These are phyloP conservation scores for Corapipo altera DNA, from an alignment of 2,113 vertebrate genomes.

Conservation along the genomic window DNA sequence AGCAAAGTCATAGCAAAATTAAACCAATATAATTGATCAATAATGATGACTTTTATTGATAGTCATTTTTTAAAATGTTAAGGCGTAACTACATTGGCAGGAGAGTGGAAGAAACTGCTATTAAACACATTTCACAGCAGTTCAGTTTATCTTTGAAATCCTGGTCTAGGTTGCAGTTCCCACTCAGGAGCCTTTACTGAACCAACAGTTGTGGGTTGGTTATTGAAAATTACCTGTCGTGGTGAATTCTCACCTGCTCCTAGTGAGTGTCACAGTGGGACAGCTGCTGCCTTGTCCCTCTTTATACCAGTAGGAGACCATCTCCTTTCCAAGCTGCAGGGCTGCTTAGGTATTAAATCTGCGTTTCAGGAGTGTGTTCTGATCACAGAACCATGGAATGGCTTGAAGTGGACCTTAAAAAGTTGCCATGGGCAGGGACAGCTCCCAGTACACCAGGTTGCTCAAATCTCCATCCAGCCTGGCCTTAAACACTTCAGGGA, in stretches of 20 bases:
- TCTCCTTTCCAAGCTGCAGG: neutral
- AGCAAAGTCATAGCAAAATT: neutral
- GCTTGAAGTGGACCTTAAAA: neutral
- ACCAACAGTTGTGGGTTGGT: rapidly evolving
- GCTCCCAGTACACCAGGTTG: neutral
- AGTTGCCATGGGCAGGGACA: too few species aligned
- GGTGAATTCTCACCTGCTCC: neutral
- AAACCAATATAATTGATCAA: neutral
- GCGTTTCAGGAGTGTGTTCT: neutral
- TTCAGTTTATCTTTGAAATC: neutral
- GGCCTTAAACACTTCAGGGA: neutral
- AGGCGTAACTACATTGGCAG: rapidly evolving
- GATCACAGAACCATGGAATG: neutral
- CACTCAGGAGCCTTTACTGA: rapidly evolving
- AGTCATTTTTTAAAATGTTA: neutral
- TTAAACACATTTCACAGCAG: rapidly evolving
- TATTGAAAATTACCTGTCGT: rapidly evolving
- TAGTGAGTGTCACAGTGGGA: rapidly evolving
- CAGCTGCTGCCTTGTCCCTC: neutral
- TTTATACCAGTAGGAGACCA: rapidly evolving
- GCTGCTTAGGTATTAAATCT: neutral
- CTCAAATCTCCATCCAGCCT: neutral
- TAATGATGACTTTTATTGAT: neutral
- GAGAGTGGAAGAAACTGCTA: neutral
- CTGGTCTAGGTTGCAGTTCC: neutral